These are phyloP conservation scores for Smittia sp. DNA, from an alignment of 2,888 invertebrate genomes.

Conservation along the genomic window DNA sequence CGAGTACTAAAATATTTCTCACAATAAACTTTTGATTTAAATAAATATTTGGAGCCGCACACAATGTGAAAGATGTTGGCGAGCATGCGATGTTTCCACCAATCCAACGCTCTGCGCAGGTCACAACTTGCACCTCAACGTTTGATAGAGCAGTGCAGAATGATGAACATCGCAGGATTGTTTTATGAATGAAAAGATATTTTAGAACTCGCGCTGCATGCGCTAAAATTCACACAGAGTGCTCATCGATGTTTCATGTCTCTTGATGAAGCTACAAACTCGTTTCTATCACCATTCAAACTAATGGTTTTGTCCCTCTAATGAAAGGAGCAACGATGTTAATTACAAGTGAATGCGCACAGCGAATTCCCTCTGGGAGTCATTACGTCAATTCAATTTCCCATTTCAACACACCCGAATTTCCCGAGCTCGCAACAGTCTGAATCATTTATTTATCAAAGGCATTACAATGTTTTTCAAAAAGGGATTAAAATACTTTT, in stretches of 20 bases:
- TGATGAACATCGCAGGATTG: neutral
- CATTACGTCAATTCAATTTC: too few relatives aligned
- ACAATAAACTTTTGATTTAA: constrained; percentile 38
- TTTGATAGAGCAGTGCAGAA: neutral
- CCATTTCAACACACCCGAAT: too few relatives aligned
- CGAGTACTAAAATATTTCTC: constrained; percentile 28
- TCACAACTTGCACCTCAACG: neutral
- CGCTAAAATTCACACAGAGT: neutral
- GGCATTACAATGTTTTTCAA: neutral
- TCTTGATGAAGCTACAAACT: too few relatives aligned
- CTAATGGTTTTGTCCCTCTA: too few relatives aligned
- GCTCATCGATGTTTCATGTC: too few relatives aligned
- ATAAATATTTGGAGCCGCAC: constrained; percentile 25
- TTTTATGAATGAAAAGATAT: constrained; percentile 38
- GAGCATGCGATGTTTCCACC: constrained; percentile 28
- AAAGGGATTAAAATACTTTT: neutral
- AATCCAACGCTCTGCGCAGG: constrained; percentile 23
- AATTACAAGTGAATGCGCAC: too few relatives aligned
- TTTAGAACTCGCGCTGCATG: constrained; percentile 30
- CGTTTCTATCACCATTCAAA: too few relatives aligned
- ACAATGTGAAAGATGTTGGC: constrained; percentile 19
- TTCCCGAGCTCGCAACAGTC: too few relatives aligned
- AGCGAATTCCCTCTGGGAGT: too few relatives aligned
- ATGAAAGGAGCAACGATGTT: too few relatives aligned
- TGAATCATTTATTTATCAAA: too few relatives aligned